Evolutionary conservation across 2,888 invertebrate species (phyloP), one percentile per base, ranked within the genome.

Genomic region (Phania funesta): DNA sequence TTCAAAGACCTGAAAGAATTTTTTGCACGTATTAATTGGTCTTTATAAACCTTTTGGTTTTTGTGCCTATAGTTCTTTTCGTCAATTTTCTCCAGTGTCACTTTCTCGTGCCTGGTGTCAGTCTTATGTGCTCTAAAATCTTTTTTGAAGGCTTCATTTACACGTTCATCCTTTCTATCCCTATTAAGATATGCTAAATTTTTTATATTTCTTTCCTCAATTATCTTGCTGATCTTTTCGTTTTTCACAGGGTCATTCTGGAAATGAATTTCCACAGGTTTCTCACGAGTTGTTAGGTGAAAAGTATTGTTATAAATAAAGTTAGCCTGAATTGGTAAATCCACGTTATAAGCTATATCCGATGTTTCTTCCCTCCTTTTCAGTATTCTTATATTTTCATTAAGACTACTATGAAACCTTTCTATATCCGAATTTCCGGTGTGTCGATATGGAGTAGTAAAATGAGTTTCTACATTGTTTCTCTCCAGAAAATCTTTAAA

Each of bases 121-220:
- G 38, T 58, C 8, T 58, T 58, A 3, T 58, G 58, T 58, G 58
- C 58, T n/a, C 38, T 58, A 38, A 38, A 58, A 13, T 35, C 56
- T 22, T 56, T 56, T 16, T 56, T 56, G n/a, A 56, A 56, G 5
- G 1, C 2, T 35, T 38, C 58, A 22, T 58, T 58, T 3, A 58
- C 58, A 11, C 16, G 9, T 58, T 58, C 38, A n/a, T 58, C 58
- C 11, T 22, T 58, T 11, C 22, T 18, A 58, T 38, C 24, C 41
- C n/a, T 58, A 16, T 58, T 58, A n/a, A 58, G 38, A 9, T 58
- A 58, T 38, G 38, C 58, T 8, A 38, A 2, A 58, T 58, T 58
- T 58, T 58, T 38, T 5, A n/a, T 4, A n/a, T 38, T 58, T 9
- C n/a, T 38, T n/a, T 35, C 58, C 41, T 58, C n/a, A n/a, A 38